Percentiles rank a stretch among this genome's conserved stretches.
phyloP scores from a whole-genome alignment of 2,797 vertebrate genomes.

The Masticophis lateralis region DNA sequence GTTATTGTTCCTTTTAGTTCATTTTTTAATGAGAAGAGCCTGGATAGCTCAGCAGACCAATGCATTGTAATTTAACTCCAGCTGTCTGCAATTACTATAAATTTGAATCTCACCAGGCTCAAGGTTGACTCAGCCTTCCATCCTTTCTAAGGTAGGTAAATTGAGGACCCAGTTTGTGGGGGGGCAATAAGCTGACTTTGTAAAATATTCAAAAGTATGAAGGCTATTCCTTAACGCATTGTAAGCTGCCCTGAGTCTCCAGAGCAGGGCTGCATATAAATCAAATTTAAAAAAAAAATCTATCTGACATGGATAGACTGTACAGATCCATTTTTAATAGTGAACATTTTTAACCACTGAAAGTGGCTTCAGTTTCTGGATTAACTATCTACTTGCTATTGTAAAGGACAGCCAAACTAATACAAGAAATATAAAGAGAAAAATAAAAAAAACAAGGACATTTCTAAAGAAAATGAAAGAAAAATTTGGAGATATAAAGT shows the following conservation, averaged over 20 bases:
- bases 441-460: background rate
- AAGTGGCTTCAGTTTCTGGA: background rate
- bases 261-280: too few relatives aligned
- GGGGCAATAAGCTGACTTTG: too few relatives aligned
- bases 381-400: background rate
- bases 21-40: background rate
- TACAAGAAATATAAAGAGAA: background rate
- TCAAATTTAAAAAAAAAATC: background rate
- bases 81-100: too few relatives aligned
- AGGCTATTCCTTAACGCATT: too few relatives aligned
- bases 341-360: background rate
- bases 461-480: background rate
- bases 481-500: background rate
- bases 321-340: background rate
- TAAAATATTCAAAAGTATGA: too few relatives aligned
- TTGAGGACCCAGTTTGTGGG: too few relatives aligned
- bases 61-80: too few relatives aligned
- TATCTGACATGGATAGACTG: background rate
- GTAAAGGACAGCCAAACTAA: background rate
- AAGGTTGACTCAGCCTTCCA: too few relatives aligned
- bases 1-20: background rate
- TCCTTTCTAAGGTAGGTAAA: too few relatives aligned
- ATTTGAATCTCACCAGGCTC: too few relatives aligned
- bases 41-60: too few relatives aligned
- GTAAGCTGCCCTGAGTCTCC: too few relatives aligned